Conservation (phyloP, 2,797 vertebrate genomes). For the Typhlichthys eigenmanni region DNA sequence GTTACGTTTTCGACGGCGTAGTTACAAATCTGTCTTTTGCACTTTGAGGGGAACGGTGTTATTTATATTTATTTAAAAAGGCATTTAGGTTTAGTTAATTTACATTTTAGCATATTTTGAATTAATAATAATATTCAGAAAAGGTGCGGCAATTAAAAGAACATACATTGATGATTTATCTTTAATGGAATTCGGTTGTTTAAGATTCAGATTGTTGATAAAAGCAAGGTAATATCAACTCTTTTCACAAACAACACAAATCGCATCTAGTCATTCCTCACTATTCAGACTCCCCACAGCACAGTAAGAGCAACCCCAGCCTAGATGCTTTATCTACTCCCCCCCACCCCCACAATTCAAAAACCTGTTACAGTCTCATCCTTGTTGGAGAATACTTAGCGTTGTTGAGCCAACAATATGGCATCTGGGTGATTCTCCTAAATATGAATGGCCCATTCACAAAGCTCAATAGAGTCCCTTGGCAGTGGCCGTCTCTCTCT, state of each 20-base stretch:
- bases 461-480: constrained; percentile 72
- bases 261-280: neutral
- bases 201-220: neutral
- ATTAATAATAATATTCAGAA: too few species aligned
- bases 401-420: constrained; percentile 77
- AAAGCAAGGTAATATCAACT: neutral
- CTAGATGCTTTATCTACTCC: constrained; percentile 23
- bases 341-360: constrained; percentile 45
- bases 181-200: too few species aligned
- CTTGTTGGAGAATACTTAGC: constrained; percentile 73
- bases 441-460: constrained; percentile 85
- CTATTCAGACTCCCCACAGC: constrained; percentile 20
- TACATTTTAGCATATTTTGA: too few species aligned
- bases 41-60: too few species aligned
- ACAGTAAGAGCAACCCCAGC: constrained; percentile 14
- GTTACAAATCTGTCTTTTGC: too few species aligned
- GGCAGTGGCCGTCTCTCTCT: constrained; percentile 59
- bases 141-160: too few species aligned
- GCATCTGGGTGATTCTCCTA: constrained; percentile 80
- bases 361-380: constrained; percentile 70
- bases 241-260: neutral
- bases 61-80: too few species aligned
- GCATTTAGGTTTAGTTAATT: too few species aligned
- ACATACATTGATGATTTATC: too few species aligned
- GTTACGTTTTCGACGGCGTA: too few species aligned